A percentile compares a stretch with the other conserved stretches of the same genome.
These are phyloP conservation scores for Serinus canaria DNA, from an alignment of 2,113 vertebrate genomes.

Conservation along the genomic window DNA sequence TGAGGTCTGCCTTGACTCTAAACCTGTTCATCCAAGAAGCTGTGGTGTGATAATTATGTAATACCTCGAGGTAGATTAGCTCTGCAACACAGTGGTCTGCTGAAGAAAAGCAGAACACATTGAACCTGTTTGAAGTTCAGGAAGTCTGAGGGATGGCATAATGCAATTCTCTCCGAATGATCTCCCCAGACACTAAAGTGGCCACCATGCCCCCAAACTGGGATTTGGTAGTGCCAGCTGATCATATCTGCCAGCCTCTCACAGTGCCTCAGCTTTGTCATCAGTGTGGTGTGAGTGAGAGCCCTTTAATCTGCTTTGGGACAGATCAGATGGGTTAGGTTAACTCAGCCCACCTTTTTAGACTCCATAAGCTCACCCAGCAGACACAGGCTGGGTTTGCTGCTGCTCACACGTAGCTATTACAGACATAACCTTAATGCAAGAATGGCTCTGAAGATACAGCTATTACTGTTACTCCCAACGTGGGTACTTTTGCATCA, in stretches of 20 bases:
- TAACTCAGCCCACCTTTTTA: neutral
- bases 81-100: neutral
- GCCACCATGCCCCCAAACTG: fast-evolving
- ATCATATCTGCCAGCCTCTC: neutral
- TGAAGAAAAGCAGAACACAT: neutral
- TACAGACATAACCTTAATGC: neutral
- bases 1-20: neutral
- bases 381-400: fast-evolving
- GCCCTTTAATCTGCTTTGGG: neutral
- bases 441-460: neutral
- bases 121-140: neutral
- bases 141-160: neutral
- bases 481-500: neutral
- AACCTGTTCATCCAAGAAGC: neutral
- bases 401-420: neutral
- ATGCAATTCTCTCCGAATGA: neutral
- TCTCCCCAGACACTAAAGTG: neutral
- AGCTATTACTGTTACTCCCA: neutral
- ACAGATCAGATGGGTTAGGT: neutral
- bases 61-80: neutral
- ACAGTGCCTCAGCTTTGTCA: neutral
- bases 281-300: neutral
- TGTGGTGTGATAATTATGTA: neutral
- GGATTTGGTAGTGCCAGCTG: neutral
- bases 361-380: neutral